Conservation (phyloP, 2,797 vertebrate genomes). For the Rhinella marina region DNA sequence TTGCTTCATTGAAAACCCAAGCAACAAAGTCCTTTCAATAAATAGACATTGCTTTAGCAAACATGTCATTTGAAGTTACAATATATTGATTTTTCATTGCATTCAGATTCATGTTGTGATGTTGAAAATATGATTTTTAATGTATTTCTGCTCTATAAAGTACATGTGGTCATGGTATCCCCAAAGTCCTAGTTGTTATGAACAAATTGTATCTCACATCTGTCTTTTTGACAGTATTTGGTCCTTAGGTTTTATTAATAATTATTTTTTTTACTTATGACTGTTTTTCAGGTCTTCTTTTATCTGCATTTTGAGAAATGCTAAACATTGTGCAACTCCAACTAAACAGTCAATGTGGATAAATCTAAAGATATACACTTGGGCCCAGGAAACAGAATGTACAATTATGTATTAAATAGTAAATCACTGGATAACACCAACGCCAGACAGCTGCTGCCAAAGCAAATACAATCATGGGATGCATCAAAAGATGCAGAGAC, state of each 20-base stretch:
- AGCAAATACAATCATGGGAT: too few species aligned
- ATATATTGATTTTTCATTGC: conserved; percentile 4
- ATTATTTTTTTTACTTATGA: conserved; percentile 15
- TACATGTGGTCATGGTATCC: background rate
- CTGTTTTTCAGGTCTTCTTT: conserved; percentile 1
- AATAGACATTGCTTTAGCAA: conserved; percentile 46
- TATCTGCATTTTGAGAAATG: background rate
- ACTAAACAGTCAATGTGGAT: background rate
- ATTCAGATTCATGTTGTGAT: conserved; percentile 14
- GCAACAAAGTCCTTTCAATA: conserved; percentile 30
- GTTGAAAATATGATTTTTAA: conserved; percentile 12
- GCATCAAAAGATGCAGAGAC: too few species aligned
- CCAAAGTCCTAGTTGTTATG: conserved; percentile 8
- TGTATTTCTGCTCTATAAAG: conserved; percentile 12
- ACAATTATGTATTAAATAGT: too few species aligned
- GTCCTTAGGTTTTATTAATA: conserved; percentile 25
- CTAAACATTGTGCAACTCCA: background rate
- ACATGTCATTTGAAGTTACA: conserved; percentile 38
- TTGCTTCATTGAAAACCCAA: conserved; percentile 39
- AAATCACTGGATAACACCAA: too few species aligned
- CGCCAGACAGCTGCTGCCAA: too few species aligned
- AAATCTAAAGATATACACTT: too few species aligned
- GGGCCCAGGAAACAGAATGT: too few species aligned
- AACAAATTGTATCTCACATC: conserved; percentile 9
- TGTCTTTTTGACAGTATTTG: conserved; percentile 17